Evolutionary conservation across 2,888 invertebrate species (phyloP), one percentile per base, ranked within the genome.

Genomic region (Oithona nana): DNA sequence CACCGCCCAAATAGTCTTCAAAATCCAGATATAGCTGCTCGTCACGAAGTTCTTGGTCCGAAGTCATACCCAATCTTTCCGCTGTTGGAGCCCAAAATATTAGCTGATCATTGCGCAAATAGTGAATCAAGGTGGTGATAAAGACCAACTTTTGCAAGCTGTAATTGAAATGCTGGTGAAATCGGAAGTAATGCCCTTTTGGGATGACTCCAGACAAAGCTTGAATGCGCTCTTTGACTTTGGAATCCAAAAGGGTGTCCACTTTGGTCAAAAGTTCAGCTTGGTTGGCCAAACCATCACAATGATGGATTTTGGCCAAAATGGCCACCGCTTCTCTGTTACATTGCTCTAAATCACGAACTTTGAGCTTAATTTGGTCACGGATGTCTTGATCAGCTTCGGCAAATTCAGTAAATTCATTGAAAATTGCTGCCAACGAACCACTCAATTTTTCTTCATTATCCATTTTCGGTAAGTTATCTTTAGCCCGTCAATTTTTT

Each of bases 21-120:
- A 93, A 76, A 67, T 93, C 92, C 67, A 93, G 75, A 70, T 90
- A 89, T 70, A 93, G 88, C 0, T 86, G 88, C n/a, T 82, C 78
- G 31, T 80, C 77, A 65, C 79, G 74, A n/a, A n/a, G n/a, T n/a
- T n/a, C n/a, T 64, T 81, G 79, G 0, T 78, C 76, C 70, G 83
- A 16, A 13, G 28, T 50, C 3, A 49, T 22, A 2, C 50, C 50
- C 65, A 92, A 73, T 66, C 86, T 79, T 56, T 81, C 79, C 1
- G 88, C 88, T 0, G 83, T 81, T 0, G 84, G 83, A 65, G 84
- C 83, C 67, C 83, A 81, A 0, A 81, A 77, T 0, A 84, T 82
- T 56, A 92, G 75, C 67, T 83, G 76, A 1, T 87, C 87, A 20
- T 79, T 78, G 75, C 88, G 86, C 66, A 93, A 75, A 76, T 86